phyloP scores from a whole-genome alignment of 2,888 invertebrate genomes.

The Allophyes oxyacanthae region DNA sequence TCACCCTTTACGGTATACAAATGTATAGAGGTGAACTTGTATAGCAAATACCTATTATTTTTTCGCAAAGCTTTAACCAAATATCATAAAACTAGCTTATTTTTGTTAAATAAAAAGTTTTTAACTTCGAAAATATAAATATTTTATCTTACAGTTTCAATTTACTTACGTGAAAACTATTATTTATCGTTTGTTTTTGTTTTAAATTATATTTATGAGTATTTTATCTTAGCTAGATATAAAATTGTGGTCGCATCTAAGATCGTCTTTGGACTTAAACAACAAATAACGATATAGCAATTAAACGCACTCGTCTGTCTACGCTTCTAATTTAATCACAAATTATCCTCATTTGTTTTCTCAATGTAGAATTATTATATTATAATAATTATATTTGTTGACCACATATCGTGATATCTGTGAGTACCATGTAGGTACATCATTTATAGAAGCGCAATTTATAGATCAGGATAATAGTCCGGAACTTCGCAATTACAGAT shows the following conservation, averaged over 20 bases:
- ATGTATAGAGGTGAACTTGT: constrained; percentile 39
- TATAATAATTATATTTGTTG: not conserved
- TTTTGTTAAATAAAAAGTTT: constrained; percentile 14
- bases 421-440: too few relatives aligned
- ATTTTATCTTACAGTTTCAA: constrained; percentile 11
- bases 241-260: too few relatives aligned
- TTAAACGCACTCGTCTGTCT: too few relatives aligned
- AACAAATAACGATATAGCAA: too few relatives aligned
- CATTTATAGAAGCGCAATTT: constrained; percentile 15
- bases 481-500: constrained; percentile 38
- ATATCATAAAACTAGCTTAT: constrained; percentile 19
- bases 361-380: too few relatives aligned
- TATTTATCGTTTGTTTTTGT: constrained; percentile 4
- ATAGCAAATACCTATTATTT: constrained; percentile 19
- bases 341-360: not conserved
- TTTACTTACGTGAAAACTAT: constrained; percentile 1
- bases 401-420: too few relatives aligned
- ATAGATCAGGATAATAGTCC: constrained; percentile 25
- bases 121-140: constrained; percentile 9
- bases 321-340: too few relatives aligned
- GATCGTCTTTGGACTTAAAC: too few relatives aligned
- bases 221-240: too few relatives aligned
- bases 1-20: constrained; percentile 36
- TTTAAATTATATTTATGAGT: not conserved
- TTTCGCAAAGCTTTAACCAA: constrained; percentile 10